phyloP scores from a whole-genome alignment of 1,140 invertebrate species.

The Trichomalopsis sarcophagae region DNA sequence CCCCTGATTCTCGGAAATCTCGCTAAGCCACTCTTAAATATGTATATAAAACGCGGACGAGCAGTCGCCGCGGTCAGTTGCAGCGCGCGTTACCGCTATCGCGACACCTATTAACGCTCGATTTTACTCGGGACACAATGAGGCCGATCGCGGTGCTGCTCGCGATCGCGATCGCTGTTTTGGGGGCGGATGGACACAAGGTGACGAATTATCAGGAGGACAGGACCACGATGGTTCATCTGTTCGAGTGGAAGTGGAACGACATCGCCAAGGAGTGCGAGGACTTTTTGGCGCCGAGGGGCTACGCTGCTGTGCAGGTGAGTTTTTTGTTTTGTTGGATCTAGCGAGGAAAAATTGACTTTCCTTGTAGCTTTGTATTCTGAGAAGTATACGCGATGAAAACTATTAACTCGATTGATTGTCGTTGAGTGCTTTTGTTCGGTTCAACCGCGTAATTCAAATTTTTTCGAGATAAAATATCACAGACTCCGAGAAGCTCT shows the following conservation, averaged over 20 bases:
- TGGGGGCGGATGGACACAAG: slow-evolving; percentile 18
- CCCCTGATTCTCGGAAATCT: neutral
- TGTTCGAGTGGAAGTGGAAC: slow-evolving; percentile 81
- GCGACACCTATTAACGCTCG: too few relatives aligned
- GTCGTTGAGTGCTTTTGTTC: too few relatives aligned
- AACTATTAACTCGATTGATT: too few relatives aligned
- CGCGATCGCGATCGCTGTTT: neutral
- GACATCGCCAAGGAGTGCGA: slow-evolving; percentile 82
- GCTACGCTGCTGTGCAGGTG: slow-evolving; percentile 85
- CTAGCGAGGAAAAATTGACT: too few relatives aligned
- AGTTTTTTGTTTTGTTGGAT: neutral
- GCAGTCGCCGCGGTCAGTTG: neutral
- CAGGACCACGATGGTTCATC: slow-evolving; percentile 72
- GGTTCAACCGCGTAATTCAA: too few relatives aligned
- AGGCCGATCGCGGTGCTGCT: neutral
- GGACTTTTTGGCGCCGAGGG: slow-evolving; percentile 77
- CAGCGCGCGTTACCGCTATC: too few relatives aligned
- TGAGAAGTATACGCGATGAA: too few relatives aligned
- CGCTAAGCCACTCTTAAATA: neutral
- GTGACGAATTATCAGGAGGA: slow-evolving; percentile 56
- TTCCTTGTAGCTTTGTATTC: too few relatives aligned
- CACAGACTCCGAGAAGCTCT: too few relatives aligned
- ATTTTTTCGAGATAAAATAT: too few relatives aligned
- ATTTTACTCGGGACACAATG: neutral
- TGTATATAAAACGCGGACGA: slow-evolving; percentile 16